phyloP scores from a whole-genome alignment of 2,113 vertebrate genomes.

The Entosphenus tridentatus region DNA sequence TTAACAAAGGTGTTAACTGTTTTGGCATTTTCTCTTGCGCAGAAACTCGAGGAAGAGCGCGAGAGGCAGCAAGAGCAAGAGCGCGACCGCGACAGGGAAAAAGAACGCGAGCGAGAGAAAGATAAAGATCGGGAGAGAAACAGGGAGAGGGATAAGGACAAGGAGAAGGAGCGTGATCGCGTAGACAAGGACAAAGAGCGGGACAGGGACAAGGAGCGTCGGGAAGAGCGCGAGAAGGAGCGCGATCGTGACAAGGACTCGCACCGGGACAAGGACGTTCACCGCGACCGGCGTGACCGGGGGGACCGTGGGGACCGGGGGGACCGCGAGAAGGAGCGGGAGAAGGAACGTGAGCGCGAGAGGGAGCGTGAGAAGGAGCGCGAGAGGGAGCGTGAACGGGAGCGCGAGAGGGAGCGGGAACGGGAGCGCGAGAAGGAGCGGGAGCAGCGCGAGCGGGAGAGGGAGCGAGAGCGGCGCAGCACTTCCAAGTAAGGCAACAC shows the following conservation, averaged over 20 bases:
- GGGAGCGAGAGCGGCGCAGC: not conserved
- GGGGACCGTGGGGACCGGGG: constrained; percentile 71
- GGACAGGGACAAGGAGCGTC: constrained; percentile 52
- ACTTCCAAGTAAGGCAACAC: too few species aligned
- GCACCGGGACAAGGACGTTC: constrained; percentile 34
- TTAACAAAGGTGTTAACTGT: too few species aligned
- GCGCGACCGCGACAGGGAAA: constrained; percentile 77
- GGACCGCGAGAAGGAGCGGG: constrained; percentile 72
- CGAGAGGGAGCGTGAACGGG: constrained; percentile 55
- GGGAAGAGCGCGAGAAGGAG: constrained; percentile 55
- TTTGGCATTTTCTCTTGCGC: constrained; percentile 44
- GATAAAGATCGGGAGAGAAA: constrained; percentile 38
- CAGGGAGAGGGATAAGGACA: constrained; percentile 70
- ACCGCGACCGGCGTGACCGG: constrained; percentile 48
- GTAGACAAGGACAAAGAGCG: constrained; percentile 83
- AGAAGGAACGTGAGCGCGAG: constrained; percentile 60
- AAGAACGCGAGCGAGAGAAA: constrained; percentile 20
- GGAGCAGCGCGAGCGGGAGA: constrained; percentile 13
- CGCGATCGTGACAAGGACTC: constrained; percentile 49
- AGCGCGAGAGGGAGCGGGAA: constrained; percentile 73
- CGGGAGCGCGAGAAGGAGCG: constrained; percentile 75
- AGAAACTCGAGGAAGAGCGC: constrained; percentile 86
- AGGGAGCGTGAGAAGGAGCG: constrained; percentile 35
- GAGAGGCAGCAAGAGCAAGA: constrained; percentile 9
- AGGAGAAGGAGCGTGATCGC: constrained; percentile 50